Percentiles rank a stretch among this genome's conserved stretches.
Evolutionary conservation across 92 coral and sea anemone species (phyloP).

Genomic region (Epizoanthus scotinus): DNA sequence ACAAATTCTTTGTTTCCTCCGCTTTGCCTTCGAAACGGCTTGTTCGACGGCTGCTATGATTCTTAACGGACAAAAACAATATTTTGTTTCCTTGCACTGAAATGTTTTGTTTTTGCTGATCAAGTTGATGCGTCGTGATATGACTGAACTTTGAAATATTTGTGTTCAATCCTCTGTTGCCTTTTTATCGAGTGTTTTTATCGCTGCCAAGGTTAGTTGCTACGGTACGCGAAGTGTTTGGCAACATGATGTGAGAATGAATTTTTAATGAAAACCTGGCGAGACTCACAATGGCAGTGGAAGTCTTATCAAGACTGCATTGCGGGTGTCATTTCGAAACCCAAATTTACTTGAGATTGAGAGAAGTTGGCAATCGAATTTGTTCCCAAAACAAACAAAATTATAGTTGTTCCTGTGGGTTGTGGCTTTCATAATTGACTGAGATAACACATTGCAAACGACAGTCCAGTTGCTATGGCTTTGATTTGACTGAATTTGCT

Average conservation of each 20-base stretch:
- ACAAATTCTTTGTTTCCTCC: too few species aligned
- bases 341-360: background rate
- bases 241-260: constrained; percentile 2
- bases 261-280: constrained; percentile 33
- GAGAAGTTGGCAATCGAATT: background rate
- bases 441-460: too few species aligned
- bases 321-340: constrained; percentile 4
- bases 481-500: too few species aligned
- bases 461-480: too few species aligned
- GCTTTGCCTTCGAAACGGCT: too few species aligned
- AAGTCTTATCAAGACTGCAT: background rate
- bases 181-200: background rate
- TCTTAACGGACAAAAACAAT: too few species aligned
- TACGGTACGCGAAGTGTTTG: constrained; percentile 30
- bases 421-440: too few species aligned
- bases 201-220: constrained; percentile 6
- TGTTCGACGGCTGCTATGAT: too few species aligned
- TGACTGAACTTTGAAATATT: too few species aligned
- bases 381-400: background rate
- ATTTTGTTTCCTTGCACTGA: too few species aligned
- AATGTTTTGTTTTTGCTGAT: background rate
- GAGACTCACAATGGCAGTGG: background rate
- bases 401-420: too few species aligned
- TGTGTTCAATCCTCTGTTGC: background rate
- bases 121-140: background rate